Evolutionary conservation across 2,888 invertebrate species (phyloP).

Genomic region (Gymnosoma rotundatum): DNA sequence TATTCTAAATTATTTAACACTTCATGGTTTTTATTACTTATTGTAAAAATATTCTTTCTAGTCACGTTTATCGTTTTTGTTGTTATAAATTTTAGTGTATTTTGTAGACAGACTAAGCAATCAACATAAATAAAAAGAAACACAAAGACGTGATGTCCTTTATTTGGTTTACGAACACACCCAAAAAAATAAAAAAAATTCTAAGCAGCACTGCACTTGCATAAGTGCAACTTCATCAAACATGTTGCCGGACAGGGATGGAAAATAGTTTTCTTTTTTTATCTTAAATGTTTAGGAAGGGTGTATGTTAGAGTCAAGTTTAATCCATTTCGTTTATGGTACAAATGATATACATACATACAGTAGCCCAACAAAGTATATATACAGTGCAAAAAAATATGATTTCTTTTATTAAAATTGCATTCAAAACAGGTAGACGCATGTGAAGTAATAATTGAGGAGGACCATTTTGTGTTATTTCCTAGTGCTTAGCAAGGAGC

Average conservation of each 20-base stretch:
- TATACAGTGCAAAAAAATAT: too few relatives aligned
- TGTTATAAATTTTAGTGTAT: background rate
- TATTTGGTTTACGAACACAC: slow-evolving; percentile 49
- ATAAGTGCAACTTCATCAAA: background rate
- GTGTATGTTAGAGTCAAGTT: too few relatives aligned
- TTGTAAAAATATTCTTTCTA: slow-evolving; percentile 17
- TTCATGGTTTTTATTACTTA: background rate
- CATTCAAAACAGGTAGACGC: too few relatives aligned
- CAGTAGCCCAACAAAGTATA: too few relatives aligned
- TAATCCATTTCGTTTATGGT: too few relatives aligned
- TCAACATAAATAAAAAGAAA: background rate
- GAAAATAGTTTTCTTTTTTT: background rate
- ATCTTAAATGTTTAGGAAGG: too few relatives aligned
- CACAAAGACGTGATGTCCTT: slow-evolving; percentile 55
- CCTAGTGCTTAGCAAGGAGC: too few relatives aligned
- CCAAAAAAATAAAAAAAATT: slow-evolving; percentile 12
- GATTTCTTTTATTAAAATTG: too few relatives aligned
- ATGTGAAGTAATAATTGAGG: too few relatives aligned
- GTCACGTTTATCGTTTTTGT: slow-evolving; percentile 47
- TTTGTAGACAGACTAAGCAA: slow-evolving; percentile 17
- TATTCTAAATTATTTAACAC: background rate
- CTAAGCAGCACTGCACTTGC: background rate
- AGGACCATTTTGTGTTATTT: too few relatives aligned
- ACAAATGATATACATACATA: too few relatives aligned
- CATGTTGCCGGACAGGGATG: slow-evolving; percentile 28